Evolutionary conservation across 2,113 vertebrate genomes (phyloP).

Genomic region (Meleagris gallopavo): DNA sequence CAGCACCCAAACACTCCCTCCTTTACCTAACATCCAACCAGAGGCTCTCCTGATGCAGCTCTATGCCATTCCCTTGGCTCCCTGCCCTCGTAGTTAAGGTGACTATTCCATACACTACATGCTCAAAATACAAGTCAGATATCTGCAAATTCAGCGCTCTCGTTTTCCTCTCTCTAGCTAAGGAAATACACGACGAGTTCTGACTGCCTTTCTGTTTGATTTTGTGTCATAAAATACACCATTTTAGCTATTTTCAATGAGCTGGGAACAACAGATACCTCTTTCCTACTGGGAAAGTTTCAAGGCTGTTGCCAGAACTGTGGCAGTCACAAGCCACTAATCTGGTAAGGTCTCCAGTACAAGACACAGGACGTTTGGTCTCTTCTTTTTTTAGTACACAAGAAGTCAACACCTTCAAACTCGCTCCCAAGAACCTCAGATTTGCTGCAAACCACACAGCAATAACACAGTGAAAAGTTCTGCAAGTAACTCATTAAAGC

Average conservation of each 20-base stretch:
- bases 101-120: fast-evolving
- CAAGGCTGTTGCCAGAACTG: background rate
- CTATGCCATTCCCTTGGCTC: background rate
- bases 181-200: background rate
- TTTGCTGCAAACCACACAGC: background rate
- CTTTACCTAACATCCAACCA: background rate
- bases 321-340: background rate
- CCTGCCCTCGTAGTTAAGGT: background rate
- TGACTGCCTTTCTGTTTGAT: background rate
- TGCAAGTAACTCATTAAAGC: background rate
- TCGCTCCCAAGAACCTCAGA: background rate
- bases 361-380: background rate
- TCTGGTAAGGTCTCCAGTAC: background rate
- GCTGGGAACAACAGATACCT: background rate
- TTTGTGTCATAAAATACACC: background rate
- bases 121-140: background rate
- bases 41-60: background rate
- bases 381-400: background rate
- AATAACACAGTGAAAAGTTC: background rate
- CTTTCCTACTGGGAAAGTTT: background rate
- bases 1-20: background rate
- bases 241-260: background rate
- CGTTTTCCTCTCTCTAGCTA: background rate
- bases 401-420: background rate
- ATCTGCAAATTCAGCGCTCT: background rate